These are phyloP conservation scores for Macrobrachium nipponense DNA, from an alignment of 1,140 invertebrate species.

Conservation along the genomic window DNA sequence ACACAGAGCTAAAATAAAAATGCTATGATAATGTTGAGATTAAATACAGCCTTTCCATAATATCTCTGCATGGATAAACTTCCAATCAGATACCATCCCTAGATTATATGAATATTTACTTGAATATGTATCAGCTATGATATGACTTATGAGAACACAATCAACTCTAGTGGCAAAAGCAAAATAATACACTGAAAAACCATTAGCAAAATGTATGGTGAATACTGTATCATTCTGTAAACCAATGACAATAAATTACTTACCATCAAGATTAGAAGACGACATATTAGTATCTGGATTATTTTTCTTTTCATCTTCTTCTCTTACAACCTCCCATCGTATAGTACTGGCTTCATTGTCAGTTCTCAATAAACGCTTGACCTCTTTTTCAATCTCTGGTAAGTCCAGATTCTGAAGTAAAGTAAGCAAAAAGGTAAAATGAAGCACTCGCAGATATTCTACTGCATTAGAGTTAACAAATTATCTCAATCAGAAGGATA, in stretches of 20 bases:
- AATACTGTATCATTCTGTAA: neutral
- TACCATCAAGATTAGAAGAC: slow-evolving; percentile 73
- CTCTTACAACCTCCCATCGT: slow-evolving; percentile 92
- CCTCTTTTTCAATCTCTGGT: slow-evolving; percentile 97
- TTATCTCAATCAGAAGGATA: no score
- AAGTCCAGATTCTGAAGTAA: slow-evolving; percentile 84
- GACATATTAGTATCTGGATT: slow-evolving; percentile 67
- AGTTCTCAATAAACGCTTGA: slow-evolving; percentile 87
- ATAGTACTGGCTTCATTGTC: slow-evolving; percentile 93
- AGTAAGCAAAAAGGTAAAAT: neutral
- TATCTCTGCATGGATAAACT: no score
- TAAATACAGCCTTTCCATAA: neutral
- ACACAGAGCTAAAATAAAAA: neutral
- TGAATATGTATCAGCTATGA: no score
- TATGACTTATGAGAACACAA: no score
- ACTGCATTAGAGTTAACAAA: neutral
- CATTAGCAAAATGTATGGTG: no score
- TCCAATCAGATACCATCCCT: no score
- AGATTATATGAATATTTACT: no score
- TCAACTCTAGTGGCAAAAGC: no score
- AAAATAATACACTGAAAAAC: no score
- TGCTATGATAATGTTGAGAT: neutral
- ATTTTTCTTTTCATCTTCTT: slow-evolving; percentile 80
- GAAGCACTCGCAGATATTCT: neutral
- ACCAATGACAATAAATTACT: slow-evolving; percentile 32